Evolutionary conservation across 2,888 invertebrate species (phyloP).

Genomic region (Bursaphelenchus okinawaensis): DNA sequence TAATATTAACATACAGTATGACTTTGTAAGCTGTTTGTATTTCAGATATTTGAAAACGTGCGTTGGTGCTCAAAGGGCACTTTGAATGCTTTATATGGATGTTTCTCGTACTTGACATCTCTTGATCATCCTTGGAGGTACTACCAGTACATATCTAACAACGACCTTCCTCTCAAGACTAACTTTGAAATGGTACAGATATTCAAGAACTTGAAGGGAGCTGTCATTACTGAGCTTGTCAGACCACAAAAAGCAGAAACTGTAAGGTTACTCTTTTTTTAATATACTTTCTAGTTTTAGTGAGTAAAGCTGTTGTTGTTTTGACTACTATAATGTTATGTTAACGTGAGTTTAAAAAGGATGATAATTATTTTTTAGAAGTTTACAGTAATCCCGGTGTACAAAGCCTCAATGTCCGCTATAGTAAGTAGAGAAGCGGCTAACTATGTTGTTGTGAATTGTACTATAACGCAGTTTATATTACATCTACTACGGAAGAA

Average conservation of each 20-base stretch:
- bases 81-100: background rate
- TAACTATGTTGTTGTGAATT: conserved; percentile 8
- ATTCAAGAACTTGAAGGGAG: conserved; percentile 34
- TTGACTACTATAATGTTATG: background rate
- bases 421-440: conserved; percentile 23
- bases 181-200: conserved; percentile 39
- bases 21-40: background rate
- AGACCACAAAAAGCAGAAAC: background rate
- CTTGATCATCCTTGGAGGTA: conserved; percentile 25
- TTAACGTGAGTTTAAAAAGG: background rate
- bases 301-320: background rate
- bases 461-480: conserved; percentile 1
- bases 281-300: background rate
- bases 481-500: conserved; percentile 9
- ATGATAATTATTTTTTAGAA: background rate
- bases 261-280: too few relatives aligned
- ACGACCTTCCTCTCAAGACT: conserved; percentile 35
- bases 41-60: background rate
- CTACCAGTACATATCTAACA: conserved; percentile 26
- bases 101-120: conserved; percentile 10
- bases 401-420: conserved; percentile 23
- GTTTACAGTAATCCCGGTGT: background rate
- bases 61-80: background rate
- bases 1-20: too few relatives aligned
- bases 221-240: conserved; percentile 28